A percentile compares a stretch with the other conserved stretches of the same genome.
phyloP scores from a whole-genome alignment of 1,140 invertebrate species.

The Pomacea maculata region DNA sequence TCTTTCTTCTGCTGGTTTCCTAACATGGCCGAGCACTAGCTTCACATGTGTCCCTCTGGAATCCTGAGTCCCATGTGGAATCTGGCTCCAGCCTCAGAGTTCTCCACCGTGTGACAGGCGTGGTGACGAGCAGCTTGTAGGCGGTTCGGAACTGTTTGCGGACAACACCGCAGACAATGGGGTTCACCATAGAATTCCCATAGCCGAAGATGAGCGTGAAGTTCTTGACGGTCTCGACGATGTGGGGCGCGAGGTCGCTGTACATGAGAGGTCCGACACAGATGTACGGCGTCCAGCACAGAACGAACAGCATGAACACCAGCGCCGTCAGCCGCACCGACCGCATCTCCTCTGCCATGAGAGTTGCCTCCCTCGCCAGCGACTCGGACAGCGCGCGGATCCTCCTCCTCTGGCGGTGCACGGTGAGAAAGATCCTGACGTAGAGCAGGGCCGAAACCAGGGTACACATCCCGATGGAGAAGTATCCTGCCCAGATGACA shows the following conservation, averaged over 20 bases:
- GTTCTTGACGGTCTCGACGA: constrained; percentile 36
- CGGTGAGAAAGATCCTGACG: constrained; percentile 30
- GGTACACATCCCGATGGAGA: constrained; percentile 25
- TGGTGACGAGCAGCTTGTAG: constrained; percentile 18
- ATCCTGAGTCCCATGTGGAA: too few species aligned
- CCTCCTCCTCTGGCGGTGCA: constrained; percentile 10
- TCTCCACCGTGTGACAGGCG: background rate
- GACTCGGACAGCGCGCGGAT: constrained; percentile 1
- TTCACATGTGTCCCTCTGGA: too few species aligned
- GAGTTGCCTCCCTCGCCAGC: too few species aligned
- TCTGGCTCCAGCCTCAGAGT: background rate
- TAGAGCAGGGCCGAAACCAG: constrained; percentile 25
- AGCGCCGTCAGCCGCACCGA: constrained; percentile 36
- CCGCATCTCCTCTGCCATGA: constrained; percentile 19
- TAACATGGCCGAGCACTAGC: too few species aligned
- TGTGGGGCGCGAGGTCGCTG: constrained; percentile 18
- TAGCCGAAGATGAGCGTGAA: constrained; percentile 29
- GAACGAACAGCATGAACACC: constrained; percentile 40
- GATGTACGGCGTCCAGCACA: constrained; percentile 42
- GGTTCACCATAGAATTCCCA: constrained; percentile 41
- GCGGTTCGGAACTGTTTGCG: constrained; percentile 33
- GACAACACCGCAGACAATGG: constrained; percentile 38
- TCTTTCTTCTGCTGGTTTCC: too few species aligned
- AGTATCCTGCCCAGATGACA: constrained; percentile 18
- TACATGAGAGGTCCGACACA: constrained; percentile 33